Percentiles rank a stretch among this genome's conserved stretches.
Evolutionary conservation across 2,888 invertebrate species (phyloP).

Genomic region (Sussaba pulchella): DNA sequence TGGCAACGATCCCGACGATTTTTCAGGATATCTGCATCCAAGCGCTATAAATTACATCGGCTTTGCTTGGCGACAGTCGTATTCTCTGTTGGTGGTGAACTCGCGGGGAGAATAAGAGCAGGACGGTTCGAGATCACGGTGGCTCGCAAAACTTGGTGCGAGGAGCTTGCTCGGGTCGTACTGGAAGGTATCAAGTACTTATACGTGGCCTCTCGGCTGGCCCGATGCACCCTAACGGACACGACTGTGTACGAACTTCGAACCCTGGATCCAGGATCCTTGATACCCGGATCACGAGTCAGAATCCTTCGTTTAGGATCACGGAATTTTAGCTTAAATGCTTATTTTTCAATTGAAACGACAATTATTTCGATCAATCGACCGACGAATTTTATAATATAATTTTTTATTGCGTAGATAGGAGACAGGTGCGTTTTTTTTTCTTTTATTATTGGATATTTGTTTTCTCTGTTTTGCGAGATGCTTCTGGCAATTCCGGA

Average conservation of each 20-base stretch:
- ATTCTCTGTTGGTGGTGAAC: slow-evolving; percentile 10
- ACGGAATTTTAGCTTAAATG: neutral
- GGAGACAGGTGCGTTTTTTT: no score
- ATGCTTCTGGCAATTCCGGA: no score
- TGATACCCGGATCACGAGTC: slow-evolving; percentile 19
- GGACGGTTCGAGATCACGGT: slow-evolving; percentile 11
- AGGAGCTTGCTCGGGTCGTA: slow-evolving; percentile 12
- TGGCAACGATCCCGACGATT: slow-evolving; percentile 60
- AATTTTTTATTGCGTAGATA: no score
- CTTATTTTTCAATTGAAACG: no score
- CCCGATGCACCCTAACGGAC: slow-evolving; percentile 32
- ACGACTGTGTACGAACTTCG: slow-evolving; percentile 16
- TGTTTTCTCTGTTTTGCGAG: no score
- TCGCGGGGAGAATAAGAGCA: slow-evolving; percentile 1
- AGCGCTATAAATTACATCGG: slow-evolving; percentile 57
- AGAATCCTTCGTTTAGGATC: slow-evolving; percentile 1
- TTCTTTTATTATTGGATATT: no score
- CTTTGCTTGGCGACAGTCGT: slow-evolving; percentile 43
- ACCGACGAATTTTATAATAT: no score
- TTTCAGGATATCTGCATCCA: slow-evolving; percentile 62
- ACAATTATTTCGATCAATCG: no score
- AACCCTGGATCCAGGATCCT: slow-evolving; percentile 15
- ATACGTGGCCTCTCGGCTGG: slow-evolving; percentile 22
- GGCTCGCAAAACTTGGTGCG: slow-evolving; percentile 28
- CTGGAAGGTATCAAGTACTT: slow-evolving; percentile 54